phyloP scores from a whole-genome alignment of 2,797 vertebrate genomes.

The Hylomyscus alleni region DNA sequence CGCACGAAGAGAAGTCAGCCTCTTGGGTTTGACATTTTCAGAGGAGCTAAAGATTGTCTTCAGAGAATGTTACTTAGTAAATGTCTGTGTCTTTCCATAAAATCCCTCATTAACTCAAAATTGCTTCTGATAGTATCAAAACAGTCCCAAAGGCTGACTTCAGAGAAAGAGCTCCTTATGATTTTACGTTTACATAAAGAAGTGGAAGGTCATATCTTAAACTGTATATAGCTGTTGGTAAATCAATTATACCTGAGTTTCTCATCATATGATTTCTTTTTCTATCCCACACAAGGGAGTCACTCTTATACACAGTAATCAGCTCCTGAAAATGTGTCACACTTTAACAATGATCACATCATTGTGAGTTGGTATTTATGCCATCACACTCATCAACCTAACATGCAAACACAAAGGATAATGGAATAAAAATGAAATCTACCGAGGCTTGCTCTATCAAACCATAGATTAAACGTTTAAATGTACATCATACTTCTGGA shows the following conservation, averaged over 20 bases:
- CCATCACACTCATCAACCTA: not conserved
- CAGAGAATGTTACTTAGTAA: not conserved
- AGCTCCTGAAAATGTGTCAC: not conserved
- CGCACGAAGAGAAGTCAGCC: not conserved
- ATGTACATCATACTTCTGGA: not conserved
- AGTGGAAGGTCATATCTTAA: not conserved
- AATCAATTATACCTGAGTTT: constrained; percentile 18
- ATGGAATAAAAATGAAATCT: not conserved
- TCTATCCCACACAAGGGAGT: not conserved
- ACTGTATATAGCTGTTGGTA: not conserved
- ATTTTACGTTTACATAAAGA: not conserved
- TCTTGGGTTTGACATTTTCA: constrained; percentile 3
- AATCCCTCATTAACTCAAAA: not conserved
- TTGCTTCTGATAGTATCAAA: constrained; percentile 23
- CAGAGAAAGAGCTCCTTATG: not conserved
- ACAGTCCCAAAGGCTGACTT: not conserved
- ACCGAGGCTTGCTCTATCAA: not conserved
- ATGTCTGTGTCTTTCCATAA: not conserved
- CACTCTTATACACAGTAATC: not conserved
- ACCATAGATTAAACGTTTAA: not conserved
- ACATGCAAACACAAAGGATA: not conserved
- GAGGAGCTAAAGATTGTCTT: not conserved
- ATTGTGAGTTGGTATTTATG: not conserved
- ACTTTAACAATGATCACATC: not conserved
- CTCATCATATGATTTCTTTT: constrained; percentile 8